Conservation (phyloP, 2,888 invertebrate genomes). For the Agelastica alni region DNA sequence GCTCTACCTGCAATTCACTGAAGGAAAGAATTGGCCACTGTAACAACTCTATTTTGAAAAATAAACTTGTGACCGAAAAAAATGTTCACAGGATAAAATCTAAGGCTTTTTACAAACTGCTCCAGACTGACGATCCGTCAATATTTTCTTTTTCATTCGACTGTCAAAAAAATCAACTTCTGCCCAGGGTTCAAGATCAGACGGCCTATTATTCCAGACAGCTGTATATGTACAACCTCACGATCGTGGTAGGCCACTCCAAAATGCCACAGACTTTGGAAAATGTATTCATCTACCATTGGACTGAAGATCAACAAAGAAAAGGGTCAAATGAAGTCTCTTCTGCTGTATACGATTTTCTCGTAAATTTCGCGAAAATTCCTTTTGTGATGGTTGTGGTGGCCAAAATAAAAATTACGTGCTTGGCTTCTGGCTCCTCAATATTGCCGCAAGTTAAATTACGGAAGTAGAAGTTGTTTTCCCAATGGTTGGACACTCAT, state of each 20-base stretch:
- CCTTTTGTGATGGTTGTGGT: slow-evolving; percentile 23
- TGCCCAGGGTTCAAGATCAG: too few species aligned
- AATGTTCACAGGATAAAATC: not conserved
- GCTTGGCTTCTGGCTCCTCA: slow-evolving; percentile 19
- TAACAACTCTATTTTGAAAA: too few species aligned
- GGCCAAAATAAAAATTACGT: slow-evolving; percentile 28
- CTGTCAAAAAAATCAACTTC: too few species aligned
- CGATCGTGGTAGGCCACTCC: too few species aligned
- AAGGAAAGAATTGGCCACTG: too few species aligned
- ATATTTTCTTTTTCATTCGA: too few species aligned
- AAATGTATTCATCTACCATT: slow-evolving; percentile 35
- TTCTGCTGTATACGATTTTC: slow-evolving; percentile 19
- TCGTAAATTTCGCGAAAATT: not conserved
- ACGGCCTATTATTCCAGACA: too few species aligned
- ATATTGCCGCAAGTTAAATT: too few species aligned
- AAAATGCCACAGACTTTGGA: slow-evolving; percentile 33
- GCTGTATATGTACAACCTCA: slow-evolving; percentile 48
- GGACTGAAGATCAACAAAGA: slow-evolving; percentile 20
- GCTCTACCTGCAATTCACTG: too few species aligned
- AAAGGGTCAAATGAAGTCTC: slow-evolving; percentile 28
- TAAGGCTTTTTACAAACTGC: not conserved
- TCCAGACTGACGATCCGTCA: too few species aligned
- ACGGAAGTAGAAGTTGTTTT: too few species aligned
- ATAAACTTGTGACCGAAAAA: not conserved
- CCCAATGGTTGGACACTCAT: slow-evolving; percentile 23